Conservation (phyloP, 53 echinoderm and acorn worm species). For the Glandiceps talaboti region DNA sequence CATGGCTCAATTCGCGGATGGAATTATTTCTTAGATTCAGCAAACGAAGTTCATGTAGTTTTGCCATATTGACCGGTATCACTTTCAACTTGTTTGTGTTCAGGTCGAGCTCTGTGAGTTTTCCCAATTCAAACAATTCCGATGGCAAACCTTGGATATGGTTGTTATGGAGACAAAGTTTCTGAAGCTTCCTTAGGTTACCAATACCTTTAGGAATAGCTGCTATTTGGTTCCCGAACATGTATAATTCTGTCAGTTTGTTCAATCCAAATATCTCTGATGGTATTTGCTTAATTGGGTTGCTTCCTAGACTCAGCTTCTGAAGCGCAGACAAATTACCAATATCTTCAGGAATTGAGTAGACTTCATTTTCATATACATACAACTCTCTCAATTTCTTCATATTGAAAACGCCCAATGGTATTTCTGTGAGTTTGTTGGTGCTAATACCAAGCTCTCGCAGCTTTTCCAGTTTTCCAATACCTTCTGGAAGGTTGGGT, state of each 20-base stretch:
- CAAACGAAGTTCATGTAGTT: neutral
- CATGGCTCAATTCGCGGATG: neutral
- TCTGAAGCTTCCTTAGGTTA: neutral
- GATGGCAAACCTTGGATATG: neutral
- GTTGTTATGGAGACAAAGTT: neutral
- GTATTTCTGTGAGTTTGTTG: neutral
- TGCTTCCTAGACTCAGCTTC: neutral
- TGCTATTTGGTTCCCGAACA: neutral
- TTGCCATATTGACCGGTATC: neutral
- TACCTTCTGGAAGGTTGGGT: too few relatives aligned
- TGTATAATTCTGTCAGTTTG: neutral
- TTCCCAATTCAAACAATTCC: neutral
- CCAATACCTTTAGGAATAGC: neutral
- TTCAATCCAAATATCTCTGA: neutral
- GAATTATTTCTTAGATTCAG: neutral
- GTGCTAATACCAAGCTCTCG: neutral
- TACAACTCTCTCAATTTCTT: neutral
- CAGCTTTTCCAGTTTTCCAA: too few relatives aligned
- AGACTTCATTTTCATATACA: neutral
- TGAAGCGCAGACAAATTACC: neutral
- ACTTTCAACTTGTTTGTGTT: neutral
- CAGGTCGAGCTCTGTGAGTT: neutral
- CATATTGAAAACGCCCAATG: neutral
- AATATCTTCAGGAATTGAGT: neutral
- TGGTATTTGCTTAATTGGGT: neutral